Percentiles rank a stretch among this genome's conserved stretches.
Conservation (phyloP, 1,140 invertebrate species). For the Augochlora pura region DNA sequence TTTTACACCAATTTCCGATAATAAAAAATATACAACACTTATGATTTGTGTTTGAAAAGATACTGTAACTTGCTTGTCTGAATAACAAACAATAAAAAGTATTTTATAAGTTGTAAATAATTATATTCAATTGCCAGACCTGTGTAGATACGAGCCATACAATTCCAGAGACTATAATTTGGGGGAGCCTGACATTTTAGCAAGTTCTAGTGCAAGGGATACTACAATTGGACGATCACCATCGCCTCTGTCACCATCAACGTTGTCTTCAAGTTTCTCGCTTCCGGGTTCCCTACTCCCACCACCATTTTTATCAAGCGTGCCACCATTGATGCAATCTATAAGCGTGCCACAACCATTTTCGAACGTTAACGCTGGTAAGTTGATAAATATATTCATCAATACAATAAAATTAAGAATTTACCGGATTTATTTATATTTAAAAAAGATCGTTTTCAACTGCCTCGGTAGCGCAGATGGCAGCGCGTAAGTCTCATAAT, state of each 20-base stretch:
- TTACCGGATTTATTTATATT: neutral
- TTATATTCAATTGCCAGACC: constrained; percentile 41
- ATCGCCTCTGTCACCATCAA: constrained; percentile 53
- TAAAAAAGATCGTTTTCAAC: fast-evolving
- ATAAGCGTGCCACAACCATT: constrained; percentile 57
- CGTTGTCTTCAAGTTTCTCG: constrained; percentile 55
- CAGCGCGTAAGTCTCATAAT: constrained; percentile 98
- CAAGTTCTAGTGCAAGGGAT: constrained; percentile 42
- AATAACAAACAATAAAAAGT: neutral
- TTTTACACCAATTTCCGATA: no score
- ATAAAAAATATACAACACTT: no score
- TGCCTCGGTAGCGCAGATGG: constrained; percentile 95
- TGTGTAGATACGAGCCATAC: constrained; percentile 60
- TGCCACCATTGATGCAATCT: constrained; percentile 60
- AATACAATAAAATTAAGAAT: neutral
- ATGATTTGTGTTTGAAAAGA: no score
- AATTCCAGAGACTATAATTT: constrained; percentile 52
- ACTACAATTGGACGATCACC: constrained; percentile 7
- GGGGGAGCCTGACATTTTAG: constrained; percentile 42
- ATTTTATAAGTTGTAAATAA: neutral
- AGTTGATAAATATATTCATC: neutral
- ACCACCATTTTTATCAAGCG: constrained; percentile 53
- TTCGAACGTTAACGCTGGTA: constrained; percentile 42
- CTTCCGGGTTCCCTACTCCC: constrained; percentile 57
- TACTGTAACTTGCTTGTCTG: no score